Evolutionary conservation across 2,888 invertebrate genomes (phyloP).

Genomic region (Operophtera brumata): DNA sequence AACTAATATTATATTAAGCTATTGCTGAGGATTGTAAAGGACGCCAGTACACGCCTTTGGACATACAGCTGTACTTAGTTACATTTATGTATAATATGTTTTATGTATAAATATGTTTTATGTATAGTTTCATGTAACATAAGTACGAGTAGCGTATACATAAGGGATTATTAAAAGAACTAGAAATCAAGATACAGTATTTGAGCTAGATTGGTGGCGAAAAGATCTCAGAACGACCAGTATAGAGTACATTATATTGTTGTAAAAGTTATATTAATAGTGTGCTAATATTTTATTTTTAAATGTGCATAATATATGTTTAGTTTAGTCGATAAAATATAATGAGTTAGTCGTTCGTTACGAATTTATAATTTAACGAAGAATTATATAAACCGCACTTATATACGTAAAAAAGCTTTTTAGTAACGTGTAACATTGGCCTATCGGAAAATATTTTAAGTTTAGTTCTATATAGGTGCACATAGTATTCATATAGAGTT

Average conservation of each 20-base stretch:
- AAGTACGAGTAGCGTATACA: slow-evolving; percentile 42
- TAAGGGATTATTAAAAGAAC: slow-evolving; percentile 31
- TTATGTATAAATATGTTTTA: slow-evolving; percentile 14
- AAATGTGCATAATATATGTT: slow-evolving; percentile 60
- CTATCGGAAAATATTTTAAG: slow-evolving; percentile 41
- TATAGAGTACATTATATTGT: slow-evolving; percentile 51
- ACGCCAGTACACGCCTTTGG: background rate
- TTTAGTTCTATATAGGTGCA: slow-evolving; percentile 38
- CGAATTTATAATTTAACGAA: slow-evolving; percentile 69
- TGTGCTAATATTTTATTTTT: slow-evolving; percentile 57
- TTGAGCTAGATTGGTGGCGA: slow-evolving; percentile 64
- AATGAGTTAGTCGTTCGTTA: slow-evolving; percentile 38
- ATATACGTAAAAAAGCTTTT: slow-evolving; percentile 72
- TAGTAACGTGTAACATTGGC: slow-evolving; percentile 52
- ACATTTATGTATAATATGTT: slow-evolving; percentile 15
- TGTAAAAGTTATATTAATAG: slow-evolving; percentile 50
- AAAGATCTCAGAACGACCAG: slow-evolving; percentile 79
- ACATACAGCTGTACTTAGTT: slow-evolving; percentile 2
- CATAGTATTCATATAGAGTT: slow-evolving; percentile 41
- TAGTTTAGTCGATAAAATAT: slow-evolving; percentile 43
- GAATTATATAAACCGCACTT: slow-evolving; percentile 56
- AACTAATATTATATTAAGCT: slow-evolving; percentile 6
- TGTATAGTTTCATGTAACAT: slow-evolving; percentile 17
- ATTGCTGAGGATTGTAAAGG: background rate
- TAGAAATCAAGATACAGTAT: slow-evolving; percentile 50